Base-by-base conservation (phyloP, 2,113 vertebrate species). In the Channa argus region DNA sequence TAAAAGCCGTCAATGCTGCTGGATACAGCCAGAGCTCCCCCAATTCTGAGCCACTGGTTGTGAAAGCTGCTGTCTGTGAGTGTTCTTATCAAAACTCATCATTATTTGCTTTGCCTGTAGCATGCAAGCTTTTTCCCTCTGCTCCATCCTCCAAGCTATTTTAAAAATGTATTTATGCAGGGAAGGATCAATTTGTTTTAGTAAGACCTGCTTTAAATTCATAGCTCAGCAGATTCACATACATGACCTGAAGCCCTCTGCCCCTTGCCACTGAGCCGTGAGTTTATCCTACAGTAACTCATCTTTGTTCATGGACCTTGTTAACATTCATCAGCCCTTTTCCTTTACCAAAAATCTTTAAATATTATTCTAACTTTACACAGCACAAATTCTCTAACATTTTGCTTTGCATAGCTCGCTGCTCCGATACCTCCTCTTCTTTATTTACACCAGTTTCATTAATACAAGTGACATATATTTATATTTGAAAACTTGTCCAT, bases 1-100 rank as follows among this genome's bases (percentile, higher is more conserved):
- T 98, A 70, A 96, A 96, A 93, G 97, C 97, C 15, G 95, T 99
- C 55, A 99, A 99, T n/a, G 96, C 97, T 71, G 98, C 97, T 0
- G 98, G 98, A 62, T 97, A 99, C 80, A 99, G 98, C 86, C 94
- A 94, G 73, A 95, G 92, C 88, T 98, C 97, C 5, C 61, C 93
- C 44, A 90, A 92, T 41, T 98, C 98, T 2, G 97, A 99, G 72
- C 86, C 95, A 1, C 95, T 98, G 75, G 74, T 97, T 69, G 97
- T 98, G 51, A 86, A 95, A 89, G 95, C 97, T 68, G 96, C 96
- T 74, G 94, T 99, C 88, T 95, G 98, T 99, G 92, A 96, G 97
- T 89, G 41, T 70, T 60, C 8, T 66, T 37, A n/a, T 34, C 15
- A 14, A 6, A 33, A 13, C 14, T 55, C 15, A 37, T 58, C 37